Conservation (phyloP, 2,797 vertebrate species). For the Spizella passerina region DNA sequence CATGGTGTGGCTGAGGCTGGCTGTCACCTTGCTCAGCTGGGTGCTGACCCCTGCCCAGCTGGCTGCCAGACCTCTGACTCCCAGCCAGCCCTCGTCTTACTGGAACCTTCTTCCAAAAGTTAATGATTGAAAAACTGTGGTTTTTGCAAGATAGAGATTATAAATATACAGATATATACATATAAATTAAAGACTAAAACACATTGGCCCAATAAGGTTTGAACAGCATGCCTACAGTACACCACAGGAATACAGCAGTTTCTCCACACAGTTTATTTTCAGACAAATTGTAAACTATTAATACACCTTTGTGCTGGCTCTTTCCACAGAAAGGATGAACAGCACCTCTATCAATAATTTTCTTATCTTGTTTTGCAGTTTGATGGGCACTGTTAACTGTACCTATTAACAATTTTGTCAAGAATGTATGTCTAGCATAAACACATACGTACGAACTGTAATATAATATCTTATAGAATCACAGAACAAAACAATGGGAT, state of each 20-base stretch:
- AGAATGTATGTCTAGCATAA: neutral
- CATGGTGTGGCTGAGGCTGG: accelerated
- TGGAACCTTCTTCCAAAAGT: neutral
- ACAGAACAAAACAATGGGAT: neutral
- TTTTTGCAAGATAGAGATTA: neutral
- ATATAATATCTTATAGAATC: neutral
- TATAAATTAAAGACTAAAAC: neutral
- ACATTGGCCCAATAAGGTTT: neutral
- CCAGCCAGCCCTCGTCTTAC: accelerated
- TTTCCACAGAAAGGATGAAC: neutral
- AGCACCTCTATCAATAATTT: neutral
- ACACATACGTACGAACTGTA: accelerated
- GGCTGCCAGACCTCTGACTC: neutral
- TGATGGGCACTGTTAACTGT: neutral
- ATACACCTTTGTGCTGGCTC: neutral
- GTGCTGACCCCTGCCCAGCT: neutral
- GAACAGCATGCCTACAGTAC: neutral
- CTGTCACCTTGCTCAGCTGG: neutral
- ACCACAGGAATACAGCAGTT: neutral
- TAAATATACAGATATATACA: accelerated
- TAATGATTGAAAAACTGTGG: neutral
- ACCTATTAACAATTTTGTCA: neutral
- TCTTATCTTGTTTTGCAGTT: neutral
- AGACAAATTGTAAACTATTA: neutral
- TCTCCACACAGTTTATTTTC: neutral